Evolutionary conservation across 2,888 invertebrate species (phyloP).

Genomic region (Archips crataeganus): DNA sequence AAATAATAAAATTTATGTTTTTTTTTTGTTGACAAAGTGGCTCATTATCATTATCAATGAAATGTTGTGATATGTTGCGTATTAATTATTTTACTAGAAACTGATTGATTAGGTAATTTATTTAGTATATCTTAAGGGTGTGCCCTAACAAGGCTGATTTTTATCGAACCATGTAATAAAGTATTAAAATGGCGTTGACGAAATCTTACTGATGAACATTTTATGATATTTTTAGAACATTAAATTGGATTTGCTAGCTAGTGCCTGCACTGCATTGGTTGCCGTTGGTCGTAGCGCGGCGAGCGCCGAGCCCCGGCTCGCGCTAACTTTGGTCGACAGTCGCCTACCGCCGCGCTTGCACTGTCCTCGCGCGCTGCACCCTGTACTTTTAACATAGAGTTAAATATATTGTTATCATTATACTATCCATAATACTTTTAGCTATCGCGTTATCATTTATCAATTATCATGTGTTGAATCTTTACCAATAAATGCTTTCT

Average conservation of each 20-base stretch:
- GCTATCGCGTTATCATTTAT: constrained; percentile 35
- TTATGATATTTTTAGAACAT: constrained; percentile 6
- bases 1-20: constrained; percentile 25
- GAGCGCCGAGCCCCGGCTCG: no score
- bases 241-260: constrained; percentile 9
- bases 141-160: constrained; percentile 8
- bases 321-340: constrained; percentile 33
- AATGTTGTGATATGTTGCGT: constrained; percentile 21
- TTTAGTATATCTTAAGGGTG: constrained; percentile 14
- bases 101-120: constrained; percentile 22
- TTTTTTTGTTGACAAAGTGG: constrained; percentile 2
- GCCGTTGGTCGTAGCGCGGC: not conserved
- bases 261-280: constrained; percentile 18
- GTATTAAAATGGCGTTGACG: constrained; percentile 26
- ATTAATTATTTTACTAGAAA: constrained; percentile 14
- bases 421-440: constrained; percentile 33
- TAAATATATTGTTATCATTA: constrained; percentile 37
- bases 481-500: constrained; percentile 25
- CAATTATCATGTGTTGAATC: constrained; percentile 37
- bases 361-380: constrained; percentile 11
- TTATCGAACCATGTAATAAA: constrained; percentile 19
- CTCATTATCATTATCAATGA: constrained; percentile 19
- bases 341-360: constrained; percentile 25
- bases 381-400: constrained; percentile 30
- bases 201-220: constrained; percentile 5